Evolutionary conservation across 2,797 vertebrate genomes (phyloP).

Genomic region (Coregonus suidteri): DNA sequence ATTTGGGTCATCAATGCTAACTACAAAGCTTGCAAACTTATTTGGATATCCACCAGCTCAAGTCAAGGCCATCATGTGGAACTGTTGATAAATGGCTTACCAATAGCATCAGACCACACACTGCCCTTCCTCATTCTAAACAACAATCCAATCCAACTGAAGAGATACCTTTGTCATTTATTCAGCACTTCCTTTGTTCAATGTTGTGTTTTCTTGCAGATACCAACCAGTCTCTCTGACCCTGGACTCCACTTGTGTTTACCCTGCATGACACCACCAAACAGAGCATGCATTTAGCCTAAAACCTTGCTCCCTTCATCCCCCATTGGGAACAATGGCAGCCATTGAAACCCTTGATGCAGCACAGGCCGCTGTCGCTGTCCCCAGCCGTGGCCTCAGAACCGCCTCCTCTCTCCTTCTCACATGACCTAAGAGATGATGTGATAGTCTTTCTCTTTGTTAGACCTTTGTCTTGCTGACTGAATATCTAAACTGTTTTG

Average conservation of each 20-base stretch:
- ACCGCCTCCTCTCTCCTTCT: slow-evolving; percentile 9
- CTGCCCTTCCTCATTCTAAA: slow-evolving; percentile 31
- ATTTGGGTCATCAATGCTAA: not conserved
- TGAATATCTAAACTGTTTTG: slow-evolving; percentile 52
- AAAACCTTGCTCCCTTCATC: slow-evolving; percentile 28
- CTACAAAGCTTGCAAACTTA: not conserved
- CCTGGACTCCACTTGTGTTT: slow-evolving; percentile 60
- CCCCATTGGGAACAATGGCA: slow-evolving; percentile 58
- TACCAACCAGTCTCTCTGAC: slow-evolving; percentile 34
- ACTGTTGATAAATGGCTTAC: not conserved
- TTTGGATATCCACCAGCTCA: not conserved
- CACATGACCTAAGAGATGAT: slow-evolving; percentile 39
- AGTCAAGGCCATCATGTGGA: not conserved
- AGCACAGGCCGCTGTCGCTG: slow-evolving; percentile 41
- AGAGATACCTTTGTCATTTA: slow-evolving; percentile 63
- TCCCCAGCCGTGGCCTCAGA: slow-evolving; percentile 33
- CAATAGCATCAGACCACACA: not conserved
- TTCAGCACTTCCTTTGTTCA: slow-evolving; percentile 71
- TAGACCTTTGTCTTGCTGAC: slow-evolving; percentile 40
- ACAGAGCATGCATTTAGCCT: slow-evolving; percentile 72
- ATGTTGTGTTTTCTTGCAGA: slow-evolving; percentile 59
- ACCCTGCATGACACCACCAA: slow-evolving; percentile 69
- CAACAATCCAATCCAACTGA: slow-evolving; percentile 40
- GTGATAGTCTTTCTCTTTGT: slow-evolving; percentile 47
- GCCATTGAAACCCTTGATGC: slow-evolving; percentile 53